Evolutionary conservation across 2,888 invertebrate genomes (phyloP).

Genomic region (Cistogaster globosa): DNA sequence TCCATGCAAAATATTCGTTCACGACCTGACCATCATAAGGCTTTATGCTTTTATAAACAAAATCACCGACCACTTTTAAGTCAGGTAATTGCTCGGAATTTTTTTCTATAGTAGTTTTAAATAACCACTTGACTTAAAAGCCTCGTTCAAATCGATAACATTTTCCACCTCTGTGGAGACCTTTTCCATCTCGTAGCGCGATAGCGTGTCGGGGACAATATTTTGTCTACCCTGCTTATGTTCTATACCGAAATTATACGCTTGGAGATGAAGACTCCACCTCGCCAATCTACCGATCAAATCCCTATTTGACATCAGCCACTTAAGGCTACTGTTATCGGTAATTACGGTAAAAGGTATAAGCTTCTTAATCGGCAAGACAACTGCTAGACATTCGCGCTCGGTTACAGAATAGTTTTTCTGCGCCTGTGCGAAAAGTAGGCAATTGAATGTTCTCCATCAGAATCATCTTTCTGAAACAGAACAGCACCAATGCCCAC

Average conservation of each 20-base stretch:
- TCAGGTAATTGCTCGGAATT: neutral
- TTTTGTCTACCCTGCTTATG: neutral
- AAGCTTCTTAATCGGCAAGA: neutral
- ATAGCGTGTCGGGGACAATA: neutral
- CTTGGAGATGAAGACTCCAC: neutral
- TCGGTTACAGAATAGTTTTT: neutral
- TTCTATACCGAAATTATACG: neutral
- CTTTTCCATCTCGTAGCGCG: neutral
- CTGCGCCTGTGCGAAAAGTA: neutral
- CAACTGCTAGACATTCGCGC: neutral
- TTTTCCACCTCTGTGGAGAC: neutral
- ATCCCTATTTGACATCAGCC: neutral
- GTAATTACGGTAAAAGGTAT: neutral
- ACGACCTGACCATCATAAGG: neutral
- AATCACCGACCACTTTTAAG: neutral
- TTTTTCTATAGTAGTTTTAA: neutral
- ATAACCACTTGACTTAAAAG: neutral
- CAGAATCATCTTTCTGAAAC: neutral
- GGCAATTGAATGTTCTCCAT: neutral
- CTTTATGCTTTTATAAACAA: neutral
- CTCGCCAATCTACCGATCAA: neutral
- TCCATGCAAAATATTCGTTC: neutral
- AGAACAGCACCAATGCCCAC: neutral
- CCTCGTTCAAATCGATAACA: neutral
- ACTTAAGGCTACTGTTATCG: neutral